Base-by-base conservation (phyloP, 30 jellyfish, hydroid and myxozoan genomes). In the Euphysa ruthae region DNA sequence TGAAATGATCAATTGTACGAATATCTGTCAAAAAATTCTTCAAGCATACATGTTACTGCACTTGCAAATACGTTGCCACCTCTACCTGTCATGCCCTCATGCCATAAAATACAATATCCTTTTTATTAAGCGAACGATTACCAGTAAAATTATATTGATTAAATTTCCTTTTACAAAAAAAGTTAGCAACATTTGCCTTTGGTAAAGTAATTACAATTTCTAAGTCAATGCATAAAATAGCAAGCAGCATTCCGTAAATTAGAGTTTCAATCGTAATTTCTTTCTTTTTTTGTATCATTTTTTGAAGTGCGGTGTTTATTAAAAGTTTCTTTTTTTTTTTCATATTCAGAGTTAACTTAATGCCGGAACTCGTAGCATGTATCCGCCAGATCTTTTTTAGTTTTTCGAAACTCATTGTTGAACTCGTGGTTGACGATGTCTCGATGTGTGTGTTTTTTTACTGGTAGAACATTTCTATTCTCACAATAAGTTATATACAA, bases 171-270 rank as follows among this genome's bases (percentile, higher is more conserved):
- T 62, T 35, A 32, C 32, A 32, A 35, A 18, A 62, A 32, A 62
- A 62, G 75, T 62, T 62, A 16, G 70, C 75, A 22, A 62, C 75
- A 35, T 62, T 25, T 15, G 69, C n/a, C 32, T 62, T 62, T 62
- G 75, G 75, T 25, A 62, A 35, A 27, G 69, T 62, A 20, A 29
- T 15, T 22, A 62, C 75, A 62, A 24, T 62, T 62, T 62, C 69
- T 29, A 62, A 35, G 32, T 62, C 69, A 29, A 62, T 62, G 25
- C 75, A 32, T 24, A 62, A 66, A n/a, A 32, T 31, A 23, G 75
- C n/a, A n/a, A n/a, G n/a, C n/a, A n/a, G n/a, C n/a, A n/a, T n/a
- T n/a, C n/a, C n/a, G n/a, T n/a, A n/a, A n/a, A n/a, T n/a, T n/a
- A n/a, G n/a, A n/a, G n/a, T n/a, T n/a, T n/a, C n/a, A n/a, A n/a